Evolutionary conservation across 2,797 vertebrate genomes (phyloP), one percentile per base, ranked within the genome.

Genomic region (Myiothlypis chrysogaster): DNA sequence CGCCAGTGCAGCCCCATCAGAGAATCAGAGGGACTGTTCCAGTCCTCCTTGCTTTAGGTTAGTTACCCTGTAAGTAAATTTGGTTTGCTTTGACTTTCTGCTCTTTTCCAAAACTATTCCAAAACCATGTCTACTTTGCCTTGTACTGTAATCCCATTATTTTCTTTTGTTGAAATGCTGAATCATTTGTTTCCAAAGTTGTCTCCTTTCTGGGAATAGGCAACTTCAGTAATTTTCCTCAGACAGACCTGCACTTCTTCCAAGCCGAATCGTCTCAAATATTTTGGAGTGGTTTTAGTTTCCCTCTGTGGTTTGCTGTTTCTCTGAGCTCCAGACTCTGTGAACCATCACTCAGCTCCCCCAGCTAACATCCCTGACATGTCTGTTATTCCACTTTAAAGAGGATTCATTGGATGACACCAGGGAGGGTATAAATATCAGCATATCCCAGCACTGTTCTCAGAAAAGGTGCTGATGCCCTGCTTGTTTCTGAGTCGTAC

Each of bases 361-460:
- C 35, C 55, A 79, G 39, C 50, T 75, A 79, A 66, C 57, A 52
- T 55, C 50, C 30, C 44, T 76, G 73, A 79, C 16, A 14, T 32
- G 17, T 37, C 1, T 0, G 73, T 71, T 81, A 79, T 79, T 84
- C 28, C 30, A 19, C 55, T 96, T 90, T 93, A 93, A 90, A 84
- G 34, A 89, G 50, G 50, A 86, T 93, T 90, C 91, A 86, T 69
- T 41, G 55, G 65, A n/a, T 50, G 61, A 69, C 72, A 86, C 59
- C 15, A 47, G 63, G 44, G 59, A 83, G 44, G 81, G 75, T 92
- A 95, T 82, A 89, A 85, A 91, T 92, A 85, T 19, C 75, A 93
- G 68, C 82, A 70, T 65, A 85, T 44, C 34, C 87, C 68, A 49
- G 32, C 37, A 41, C 20, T n/a, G 23, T 25, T 84, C 89, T 93